Base-by-base conservation (phyloP, 2,888 invertebrate genomes). In the Tortrix viridana region DNA sequence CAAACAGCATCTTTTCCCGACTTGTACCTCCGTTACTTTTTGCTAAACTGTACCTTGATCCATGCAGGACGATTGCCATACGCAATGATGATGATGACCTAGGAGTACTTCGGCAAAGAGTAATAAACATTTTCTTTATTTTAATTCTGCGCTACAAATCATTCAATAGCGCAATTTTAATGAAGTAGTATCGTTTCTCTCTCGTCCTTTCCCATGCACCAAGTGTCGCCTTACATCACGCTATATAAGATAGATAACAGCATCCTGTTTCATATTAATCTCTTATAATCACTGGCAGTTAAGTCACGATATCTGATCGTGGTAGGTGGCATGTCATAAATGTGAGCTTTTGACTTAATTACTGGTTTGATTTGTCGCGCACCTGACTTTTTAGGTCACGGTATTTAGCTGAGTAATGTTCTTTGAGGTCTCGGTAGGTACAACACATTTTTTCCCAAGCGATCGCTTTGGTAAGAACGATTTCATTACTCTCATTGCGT, bases 181-280 rank as follows among this genome's bases (percentile, higher is more conserved):
- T 32, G 32, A 32, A 19, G 18, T 1, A 44, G 16, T 44, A 16
- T 19, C 43, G 32, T 49, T 46, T n/a, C 22, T 54, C 47, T 41
- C 46, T 43, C 64, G 44, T 59, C 44, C 22, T 53, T 63, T n/a
- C 26, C 48, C 48, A 32, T 32, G 32, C 12, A 64, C 41, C 16
- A 52, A 43, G 37, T 23, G 38, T 59, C 48, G 52, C 53, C 44
- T 63, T 63, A 52, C 52, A 63, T 66, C 58, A 69, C 62, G 66
- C 41, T 53, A 49, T 16, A 54, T 56, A 57, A 57, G 49, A 23
- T 38, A 54, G 58, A 58, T 58, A 54, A 58, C 56, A 55, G 65
- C 67, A 65, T 70, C 68, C 70, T 68, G 69, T 66, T 66, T 58
- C 54, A 41, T 56, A 65, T 55, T 60, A 47, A 53, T 65, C 60